Evolutionary conservation across 2,888 invertebrate genomes (phyloP), one percentile per base, ranked within the genome.

Genomic region (Coelinius sp.): DNA sequence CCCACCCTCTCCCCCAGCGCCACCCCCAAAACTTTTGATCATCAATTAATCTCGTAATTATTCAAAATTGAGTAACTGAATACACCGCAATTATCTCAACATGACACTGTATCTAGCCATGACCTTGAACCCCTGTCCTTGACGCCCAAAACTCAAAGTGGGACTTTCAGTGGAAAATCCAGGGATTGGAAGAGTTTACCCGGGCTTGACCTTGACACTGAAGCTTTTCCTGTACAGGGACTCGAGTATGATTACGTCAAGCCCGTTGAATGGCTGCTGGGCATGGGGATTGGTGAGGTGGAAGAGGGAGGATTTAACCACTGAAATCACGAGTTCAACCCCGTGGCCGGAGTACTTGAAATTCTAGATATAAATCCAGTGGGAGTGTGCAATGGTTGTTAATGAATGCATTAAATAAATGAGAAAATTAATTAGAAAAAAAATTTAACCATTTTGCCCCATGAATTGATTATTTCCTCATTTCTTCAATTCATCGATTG

Each of bases 131-230:
- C 20, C 20, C 1, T 20, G 20, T 20, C 46, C 46, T 49, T 49
- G 20, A 49, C 46, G 20, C 3, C 41, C 46, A 17, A 49, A 49
- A 49, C 46, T 49, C 20, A 49, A 17, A 17, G 20, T 1, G 46
- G 46, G 46, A 49, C 20, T 59, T 59, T 59, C 17, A 17, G 17
- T 3, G 17, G 59, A 35, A 59, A 35, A 59, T 59, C 31, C 59
- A 14, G 59, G 20, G 35, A 14, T 59, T 31, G 14, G 31, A 59
- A 49, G 31, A 49, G 31, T 31, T 59, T 59, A 59, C 17, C 59
- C 35, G 59, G 59, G 59, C 20, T 59, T 31, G 59, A 35, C 59
- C 59, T 31, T 59, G 59, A 59, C 59, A 59, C 35, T 59, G 14
- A 17, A 35, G 35, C 31, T 59, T 27, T 35, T 56, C 27, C 56